Evolutionary conservation across 2,888 invertebrate species (phyloP).

Genomic region (Gymnosoma rotundatum): DNA sequence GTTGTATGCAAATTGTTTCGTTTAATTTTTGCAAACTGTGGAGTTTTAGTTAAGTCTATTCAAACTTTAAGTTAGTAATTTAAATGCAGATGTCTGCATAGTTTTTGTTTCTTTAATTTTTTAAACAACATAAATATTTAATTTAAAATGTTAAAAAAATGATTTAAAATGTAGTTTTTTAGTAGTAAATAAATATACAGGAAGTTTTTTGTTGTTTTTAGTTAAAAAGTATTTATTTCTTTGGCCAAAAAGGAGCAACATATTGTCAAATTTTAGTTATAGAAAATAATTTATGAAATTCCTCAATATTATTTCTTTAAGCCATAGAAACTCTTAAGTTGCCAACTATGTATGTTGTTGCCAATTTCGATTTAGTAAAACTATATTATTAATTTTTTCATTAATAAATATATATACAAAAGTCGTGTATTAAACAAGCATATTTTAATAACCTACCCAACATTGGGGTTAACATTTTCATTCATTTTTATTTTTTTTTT

Average conservation of each 20-base stretch:
- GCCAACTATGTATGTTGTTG: background rate
- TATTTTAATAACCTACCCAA: conserved; percentile 22
- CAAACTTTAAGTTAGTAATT: conserved; percentile 52
- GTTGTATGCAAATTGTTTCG: conserved; percentile 68
- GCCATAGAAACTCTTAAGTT: background rate
- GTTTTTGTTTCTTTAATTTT: conserved; percentile 5
- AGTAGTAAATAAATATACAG: conserved; percentile 15
- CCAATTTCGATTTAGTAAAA: conserved; percentile 1
- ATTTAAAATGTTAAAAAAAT: conserved; percentile 32
- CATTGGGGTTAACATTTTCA: conserved; percentile 42
- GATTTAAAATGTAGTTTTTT: conserved; percentile 34
- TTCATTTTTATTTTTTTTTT: conserved; percentile 39
- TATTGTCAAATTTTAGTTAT: too few relatives aligned
- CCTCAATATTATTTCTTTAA: too few relatives aligned
- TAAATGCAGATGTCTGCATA: conserved; percentile 58
- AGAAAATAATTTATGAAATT: too few relatives aligned
- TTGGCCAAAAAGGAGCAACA: background rate
- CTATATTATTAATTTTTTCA: background rate
- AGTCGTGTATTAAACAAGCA: conserved; percentile 22
- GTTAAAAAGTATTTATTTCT: conserved; percentile 23
- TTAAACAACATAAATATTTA: conserved; percentile 54
- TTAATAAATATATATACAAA: background rate
- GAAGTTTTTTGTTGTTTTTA: conserved; percentile 44
- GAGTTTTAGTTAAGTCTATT: background rate
- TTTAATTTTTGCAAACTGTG: conserved; percentile 1